phyloP scores from a whole-genome alignment of 2,797 vertebrate genomes.

The Chiroxiphia lanceolata region DNA sequence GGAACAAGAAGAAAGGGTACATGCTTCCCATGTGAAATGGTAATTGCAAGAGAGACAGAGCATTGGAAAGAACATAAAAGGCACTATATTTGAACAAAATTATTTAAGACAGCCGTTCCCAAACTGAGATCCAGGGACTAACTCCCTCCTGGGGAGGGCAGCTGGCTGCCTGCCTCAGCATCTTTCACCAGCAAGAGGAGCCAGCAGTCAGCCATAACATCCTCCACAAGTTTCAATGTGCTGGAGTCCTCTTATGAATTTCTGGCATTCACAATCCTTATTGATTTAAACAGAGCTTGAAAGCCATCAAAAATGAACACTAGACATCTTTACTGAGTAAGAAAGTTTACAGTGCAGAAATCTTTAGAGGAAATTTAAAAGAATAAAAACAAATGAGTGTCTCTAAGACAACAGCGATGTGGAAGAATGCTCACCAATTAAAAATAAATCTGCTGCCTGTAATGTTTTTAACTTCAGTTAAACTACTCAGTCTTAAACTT shows the following conservation, averaged over 20 bases:
- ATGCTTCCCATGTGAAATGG: slow-evolving; percentile 43
- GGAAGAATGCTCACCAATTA: neutral
- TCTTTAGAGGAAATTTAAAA: neutral
- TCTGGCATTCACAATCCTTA: neutral
- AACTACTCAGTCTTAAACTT: neutral
- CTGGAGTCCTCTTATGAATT: neutral
- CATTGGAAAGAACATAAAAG: slow-evolving; percentile 61
- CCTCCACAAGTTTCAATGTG: neutral
- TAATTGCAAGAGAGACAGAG: neutral
- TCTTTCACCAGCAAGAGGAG: slow-evolving; percentile 53
- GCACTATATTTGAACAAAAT: slow-evolving; percentile 58
- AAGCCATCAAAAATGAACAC: neutral
- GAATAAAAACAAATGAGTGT: neutral
- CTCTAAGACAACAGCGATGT: neutral
- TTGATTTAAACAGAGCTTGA: slow-evolving; percentile 6
- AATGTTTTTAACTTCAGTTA: neutral
- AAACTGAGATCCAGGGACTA: slow-evolving; percentile 55
- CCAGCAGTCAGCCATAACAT: slow-evolving; percentile 48
- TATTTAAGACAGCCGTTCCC: slow-evolving; percentile 62
- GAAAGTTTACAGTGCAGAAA: neutral
- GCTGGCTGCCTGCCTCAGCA: slow-evolving; percentile 59
- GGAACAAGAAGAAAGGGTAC: slow-evolving; percentile 34
- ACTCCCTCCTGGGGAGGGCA: slow-evolving; percentile 58
- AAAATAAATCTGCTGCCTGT: slow-evolving; percentile 1
- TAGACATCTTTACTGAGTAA: neutral